Conservation (phyloP, 2,113 vertebrate genomes). For the Grus americana region DNA sequence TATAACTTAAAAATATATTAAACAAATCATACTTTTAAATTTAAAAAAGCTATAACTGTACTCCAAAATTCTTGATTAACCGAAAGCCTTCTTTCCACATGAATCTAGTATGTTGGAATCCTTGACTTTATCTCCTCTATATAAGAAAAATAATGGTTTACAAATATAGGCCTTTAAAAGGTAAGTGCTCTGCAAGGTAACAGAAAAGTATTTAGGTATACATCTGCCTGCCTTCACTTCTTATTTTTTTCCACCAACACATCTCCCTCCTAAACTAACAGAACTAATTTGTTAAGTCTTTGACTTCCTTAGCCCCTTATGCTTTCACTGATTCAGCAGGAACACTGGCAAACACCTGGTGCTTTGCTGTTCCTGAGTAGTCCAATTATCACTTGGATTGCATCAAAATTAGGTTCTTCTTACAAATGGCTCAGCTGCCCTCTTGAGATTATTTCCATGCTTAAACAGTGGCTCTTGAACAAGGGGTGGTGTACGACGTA, state of each 20-base stretch:
- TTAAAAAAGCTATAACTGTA: not conserved
- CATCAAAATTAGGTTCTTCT: slow-evolving; percentile 18
- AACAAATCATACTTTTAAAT: not conserved
- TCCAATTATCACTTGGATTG: slow-evolving; percentile 36
- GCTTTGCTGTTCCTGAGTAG: not conserved
- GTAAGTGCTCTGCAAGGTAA: not conserved
- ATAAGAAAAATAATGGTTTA: not conserved
- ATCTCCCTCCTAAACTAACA: not conserved
- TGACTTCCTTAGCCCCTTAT: not conserved
- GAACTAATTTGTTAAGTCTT: not conserved
- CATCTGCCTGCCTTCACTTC: not conserved
- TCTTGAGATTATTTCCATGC: slow-evolving; percentile 7
- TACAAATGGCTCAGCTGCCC: slow-evolving; percentile 41
- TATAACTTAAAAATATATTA: not conserved
- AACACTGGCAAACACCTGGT: slow-evolving; percentile 14
- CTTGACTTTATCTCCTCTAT: not conserved
- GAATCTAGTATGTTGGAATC: not conserved
- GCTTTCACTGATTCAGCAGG: slow-evolving; percentile 15
- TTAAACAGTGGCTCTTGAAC: not conserved
- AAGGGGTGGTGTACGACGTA: not conserved
- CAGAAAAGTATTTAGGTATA: not conserved
- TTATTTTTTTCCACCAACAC: not conserved
- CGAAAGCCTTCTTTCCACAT: not conserved
- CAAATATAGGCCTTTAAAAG: not conserved
- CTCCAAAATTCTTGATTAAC: not conserved